Percentiles rank a stretch among this genome's conserved stretches.
phyloP scores from a whole-genome alignment of 2,888 invertebrate species.

The Mesoligia furuncula region DNA sequence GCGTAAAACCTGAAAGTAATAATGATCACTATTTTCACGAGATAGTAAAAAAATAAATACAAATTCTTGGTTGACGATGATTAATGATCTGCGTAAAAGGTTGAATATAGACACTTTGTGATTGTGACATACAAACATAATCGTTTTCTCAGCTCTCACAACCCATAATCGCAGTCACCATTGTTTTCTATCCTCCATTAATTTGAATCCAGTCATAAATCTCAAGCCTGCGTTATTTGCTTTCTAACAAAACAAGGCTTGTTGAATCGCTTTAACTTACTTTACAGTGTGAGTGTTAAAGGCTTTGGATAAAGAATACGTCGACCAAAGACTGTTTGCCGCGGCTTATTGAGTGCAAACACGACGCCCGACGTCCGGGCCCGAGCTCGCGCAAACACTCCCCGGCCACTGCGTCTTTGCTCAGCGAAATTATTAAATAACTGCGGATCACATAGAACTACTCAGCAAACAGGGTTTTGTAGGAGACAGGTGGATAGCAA shows the following conservation, averaged over 20 bases:
- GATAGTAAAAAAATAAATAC: conserved; percentile 27
- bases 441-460: conserved; percentile 56
- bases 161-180: conserved; percentile 34
- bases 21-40: conserved; percentile 1
- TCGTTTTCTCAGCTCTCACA: conserved; percentile 33
- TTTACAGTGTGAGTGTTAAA: conserved; percentile 60
- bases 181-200: conserved; percentile 35
- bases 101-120: conserved; percentile 19
- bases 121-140: conserved; percentile 25
- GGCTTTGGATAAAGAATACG: conserved; percentile 71
- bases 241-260: conserved; percentile 48
- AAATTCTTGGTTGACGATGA: conserved; percentile 45
- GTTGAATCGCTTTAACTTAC: conserved; percentile 55
- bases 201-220: conserved; percentile 39
- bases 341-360: conserved; percentile 83
- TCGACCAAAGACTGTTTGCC: conserved; percentile 76
- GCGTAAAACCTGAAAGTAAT: conserved; percentile 7
- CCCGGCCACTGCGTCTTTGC: conserved; percentile 65
- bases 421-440: conserved; percentile 71
- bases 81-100: conserved; percentile 41
- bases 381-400: conserved; percentile 68
- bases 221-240: conserved; percentile 34
- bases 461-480: conserved; percentile 45
- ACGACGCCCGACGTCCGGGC: conserved; percentile 63
- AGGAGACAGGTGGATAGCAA: conserved; percentile 36